These are phyloP conservation scores for Agelastica alni DNA, from an alignment of 2,888 invertebrate genomes.

Conservation along the genomic window DNA sequence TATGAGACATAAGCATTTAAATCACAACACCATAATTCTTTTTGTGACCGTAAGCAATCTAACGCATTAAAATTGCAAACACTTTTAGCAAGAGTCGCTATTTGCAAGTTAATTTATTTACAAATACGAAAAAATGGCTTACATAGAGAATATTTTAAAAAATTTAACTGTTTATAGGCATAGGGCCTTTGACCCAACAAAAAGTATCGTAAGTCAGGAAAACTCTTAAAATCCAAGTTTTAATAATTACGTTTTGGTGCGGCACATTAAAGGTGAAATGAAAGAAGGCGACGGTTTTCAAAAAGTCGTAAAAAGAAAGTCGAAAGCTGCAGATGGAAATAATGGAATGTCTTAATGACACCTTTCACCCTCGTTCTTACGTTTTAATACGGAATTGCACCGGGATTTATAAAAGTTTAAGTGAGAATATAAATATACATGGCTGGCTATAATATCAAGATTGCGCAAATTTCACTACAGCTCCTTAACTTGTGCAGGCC, in stretches of 20 bases:
- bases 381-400: slow-evolving; percentile 53
- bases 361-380: slow-evolving; percentile 47
- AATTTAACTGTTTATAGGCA: background rate
- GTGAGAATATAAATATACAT: slow-evolving; percentile 55
- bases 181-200: background rate
- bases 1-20: too few species aligned
- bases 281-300: slow-evolving; percentile 37
- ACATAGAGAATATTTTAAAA: too few species aligned
- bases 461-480: slow-evolving; percentile 51
- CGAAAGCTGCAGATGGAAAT: slow-evolving; percentile 57
- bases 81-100: too few species aligned
- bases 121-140: too few species aligned
- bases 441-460: slow-evolving; percentile 54
- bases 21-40: too few species aligned
- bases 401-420: slow-evolving; percentile 53
- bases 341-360: slow-evolving; percentile 57
- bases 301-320: slow-evolving; percentile 53
- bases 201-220: background rate
- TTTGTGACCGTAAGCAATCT: too few species aligned
- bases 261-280: slow-evolving; percentile 31
- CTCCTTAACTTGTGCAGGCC: background rate
- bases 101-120: too few species aligned
- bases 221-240: background rate
- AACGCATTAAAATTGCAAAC: too few species aligned
- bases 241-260: slow-evolving; percentile 19